These are phyloP conservation scores for Eupithecia exiguata DNA, from an alignment of 2,888 invertebrate genomes.

Conservation along the genomic window DNA sequence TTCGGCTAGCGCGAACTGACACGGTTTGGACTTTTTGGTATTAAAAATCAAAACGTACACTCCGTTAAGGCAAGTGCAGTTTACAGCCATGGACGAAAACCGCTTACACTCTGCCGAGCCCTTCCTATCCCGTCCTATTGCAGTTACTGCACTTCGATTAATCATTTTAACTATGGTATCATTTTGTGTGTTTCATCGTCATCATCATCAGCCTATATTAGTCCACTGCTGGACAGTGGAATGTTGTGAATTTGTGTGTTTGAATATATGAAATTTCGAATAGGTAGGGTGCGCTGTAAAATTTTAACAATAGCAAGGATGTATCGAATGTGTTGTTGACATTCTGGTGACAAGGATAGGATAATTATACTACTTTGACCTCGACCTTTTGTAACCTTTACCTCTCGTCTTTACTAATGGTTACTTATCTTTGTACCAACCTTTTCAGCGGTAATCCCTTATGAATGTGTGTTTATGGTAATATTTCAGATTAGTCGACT, in stretches of 20 bases:
- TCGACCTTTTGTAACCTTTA: background rate
- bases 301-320: background rate
- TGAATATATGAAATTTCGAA: background rate
- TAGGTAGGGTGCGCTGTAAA: background rate
- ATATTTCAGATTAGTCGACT: background rate
- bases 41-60: conserved; percentile 47
- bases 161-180: conserved; percentile 62
- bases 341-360: background rate
- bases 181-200: background rate
- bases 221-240: too few relatives aligned
- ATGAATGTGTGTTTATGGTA: background rate
- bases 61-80: conserved; percentile 68
- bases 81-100: conserved; percentile 76
- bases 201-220: too few relatives aligned
- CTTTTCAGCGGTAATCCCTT: background rate
- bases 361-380: background rate
- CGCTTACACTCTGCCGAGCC: conserved; percentile 60
- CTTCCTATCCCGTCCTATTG: conserved; percentile 45
- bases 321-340: background rate
- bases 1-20: conserved; percentile 64
- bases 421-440: background rate
- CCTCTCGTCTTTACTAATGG: background rate
- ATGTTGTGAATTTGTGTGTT: background rate
- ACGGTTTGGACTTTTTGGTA: conserved; percentile 54
- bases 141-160: conserved; percentile 57